Percentiles rank a stretch among this genome's conserved stretches.
Conservation (phyloP, 2,797 vertebrate genomes). For the Epinephelus awoara region DNA sequence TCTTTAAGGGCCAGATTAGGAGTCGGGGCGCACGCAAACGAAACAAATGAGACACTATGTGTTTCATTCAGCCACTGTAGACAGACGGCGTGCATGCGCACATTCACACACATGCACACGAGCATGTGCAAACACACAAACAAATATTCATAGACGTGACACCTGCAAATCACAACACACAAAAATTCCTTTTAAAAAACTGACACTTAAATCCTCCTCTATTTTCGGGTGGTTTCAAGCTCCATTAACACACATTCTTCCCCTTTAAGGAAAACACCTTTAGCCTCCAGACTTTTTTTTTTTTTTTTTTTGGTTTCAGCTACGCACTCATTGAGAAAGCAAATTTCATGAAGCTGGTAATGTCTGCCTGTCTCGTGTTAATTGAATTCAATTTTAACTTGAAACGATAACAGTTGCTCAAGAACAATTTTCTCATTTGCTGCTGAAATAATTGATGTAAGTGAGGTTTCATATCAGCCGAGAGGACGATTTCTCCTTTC, state of each 20-base stretch:
- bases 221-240: conserved; percentile 64
- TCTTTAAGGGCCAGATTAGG: conserved; percentile 90
- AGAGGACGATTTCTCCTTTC: conserved; percentile 54
- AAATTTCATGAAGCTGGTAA: conserved; percentile 48
- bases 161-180: conserved; percentile 63
- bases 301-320: conserved; percentile 3
- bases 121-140: conserved; percentile 33
- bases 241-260: conserved; percentile 55
- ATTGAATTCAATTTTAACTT: conserved; percentile 74
- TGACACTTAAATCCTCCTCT: conserved; percentile 54
- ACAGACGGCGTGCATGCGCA: conserved; percentile 47
- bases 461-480: conserved; percentile 68
- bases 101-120: not conserved
- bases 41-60: conserved; percentile 84
- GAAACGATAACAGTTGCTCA: conserved; percentile 73
- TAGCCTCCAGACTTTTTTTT: conserved; percentile 33
- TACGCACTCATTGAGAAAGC: conserved; percentile 41
- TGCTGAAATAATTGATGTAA: conserved; percentile 69
- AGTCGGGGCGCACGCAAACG: conserved; percentile 83
- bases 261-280: conserved; percentile 46
- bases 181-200: conserved; percentile 54
- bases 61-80: conserved; percentile 73
- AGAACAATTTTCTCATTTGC: conserved; percentile 75
- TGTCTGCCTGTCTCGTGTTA: conserved; percentile 41
- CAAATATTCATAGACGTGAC: conserved; percentile 58